A percentile compares a stretch with the other conserved stretches of the same genome.
Evolutionary conservation across 2,888 invertebrate genomes (phyloP).

Genomic region (Eulithis prunata): DNA sequence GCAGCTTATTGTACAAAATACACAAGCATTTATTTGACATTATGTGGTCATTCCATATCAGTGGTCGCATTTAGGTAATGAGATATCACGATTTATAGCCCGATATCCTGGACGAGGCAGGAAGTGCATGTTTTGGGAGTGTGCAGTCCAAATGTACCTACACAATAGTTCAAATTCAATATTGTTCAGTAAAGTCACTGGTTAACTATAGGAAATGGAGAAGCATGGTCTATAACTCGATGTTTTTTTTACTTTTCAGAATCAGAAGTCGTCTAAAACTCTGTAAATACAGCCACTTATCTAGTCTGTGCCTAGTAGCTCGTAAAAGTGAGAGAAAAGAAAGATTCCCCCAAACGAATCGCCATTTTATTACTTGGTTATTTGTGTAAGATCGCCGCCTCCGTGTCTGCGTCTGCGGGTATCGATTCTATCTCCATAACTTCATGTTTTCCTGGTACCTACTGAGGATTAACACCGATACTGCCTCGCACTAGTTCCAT

Average conservation of each 20-base stretch:
- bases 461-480: no score
- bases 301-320: neutral
- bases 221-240: no score
- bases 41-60: slow-evolving; percentile 15
- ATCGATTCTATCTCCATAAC: slow-evolving; percentile 34
- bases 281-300: neutral
- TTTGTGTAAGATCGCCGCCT: slow-evolving; percentile 27
- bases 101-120: slow-evolving; percentile 24
- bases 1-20: neutral
- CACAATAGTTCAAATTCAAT: neutral
- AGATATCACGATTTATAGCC: slow-evolving; percentile 23
- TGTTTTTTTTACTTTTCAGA: no score
- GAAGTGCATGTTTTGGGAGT: slow-evolving; percentile 17
- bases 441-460: slow-evolving; percentile 22
- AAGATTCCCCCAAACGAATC: slow-evolving; percentile 10
- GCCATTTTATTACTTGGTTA: slow-evolving; percentile 20
- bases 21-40: neutral
- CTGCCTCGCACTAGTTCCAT: no score
- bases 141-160: slow-evolving; percentile 9
- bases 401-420: slow-evolving; percentile 37
- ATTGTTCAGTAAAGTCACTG: no score
- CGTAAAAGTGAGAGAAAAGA: slow-evolving; percentile 7
- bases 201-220: no score
- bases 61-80: slow-evolving; percentile 26
- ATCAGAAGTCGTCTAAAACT: no score